Base-by-base conservation (phyloP, 2,113 vertebrate species). In the Xenotilapia caudafasciata region DNA sequence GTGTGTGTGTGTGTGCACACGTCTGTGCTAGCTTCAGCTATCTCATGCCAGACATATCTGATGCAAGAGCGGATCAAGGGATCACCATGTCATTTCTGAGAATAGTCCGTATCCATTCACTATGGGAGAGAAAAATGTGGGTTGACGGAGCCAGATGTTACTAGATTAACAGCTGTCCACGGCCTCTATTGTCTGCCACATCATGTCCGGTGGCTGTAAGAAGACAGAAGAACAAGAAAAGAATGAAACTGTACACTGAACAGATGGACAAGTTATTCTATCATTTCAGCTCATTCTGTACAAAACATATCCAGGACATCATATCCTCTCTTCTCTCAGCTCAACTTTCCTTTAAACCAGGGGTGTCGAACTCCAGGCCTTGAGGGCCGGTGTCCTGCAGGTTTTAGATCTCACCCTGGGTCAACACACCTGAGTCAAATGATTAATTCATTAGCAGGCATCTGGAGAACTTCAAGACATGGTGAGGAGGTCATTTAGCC, bases 11-110 rank as follows among this genome's bases (percentile, higher is more conserved):
- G 51, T 75, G 80, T 13, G 75, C 62, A 5, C 3, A 53, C 38
- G 80, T 77, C 60, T 83, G 77, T 14, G 33, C 87, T 89, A 88
- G 84, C 82, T 45, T 92, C 87, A 86, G 68, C 87, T 77, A 79
- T 77, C 89, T 89, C 83, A 91, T 92, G 89, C 79, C 91, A 92
- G 88, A 88, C 84, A 85, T 92, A 90, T 92, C 91, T 93, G 86
- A 92, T 86, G 87, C 88, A 89, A 87, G 68, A 90, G 73, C 5
- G 58, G 87, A 87, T 93, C 90, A 90, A 88, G 83, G 86, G 88
- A 88, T 94, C 88, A 92, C 87, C 65, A 49, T 92, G 86, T 91
- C 65, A 88, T 92, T 88, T 92, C 77, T 89, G 88, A 90, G 79
- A 93, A 90, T 90, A 86, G 84, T 89, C 80, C 4, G 15, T 83